A percentile compares a stretch with the other conserved stretches of the same genome.
Evolutionary conservation across 2,888 invertebrate species (phyloP).

Genomic region (Anaspis maculata): DNA sequence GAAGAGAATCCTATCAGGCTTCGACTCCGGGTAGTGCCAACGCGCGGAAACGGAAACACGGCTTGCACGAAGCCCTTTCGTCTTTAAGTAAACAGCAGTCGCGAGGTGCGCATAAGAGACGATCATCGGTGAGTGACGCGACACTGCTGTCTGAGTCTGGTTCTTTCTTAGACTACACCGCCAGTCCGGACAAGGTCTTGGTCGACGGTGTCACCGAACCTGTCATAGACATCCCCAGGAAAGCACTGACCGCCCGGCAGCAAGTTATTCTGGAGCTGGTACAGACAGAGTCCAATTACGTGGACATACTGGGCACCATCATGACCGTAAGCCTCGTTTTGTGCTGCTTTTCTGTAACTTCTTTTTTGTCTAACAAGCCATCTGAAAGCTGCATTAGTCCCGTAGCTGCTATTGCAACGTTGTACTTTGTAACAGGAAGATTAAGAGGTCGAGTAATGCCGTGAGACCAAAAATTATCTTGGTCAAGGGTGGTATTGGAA

Average conservation of each 20-base stretch:
- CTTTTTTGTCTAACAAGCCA: too few relatives aligned
- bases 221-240: slow-evolving; percentile 53
- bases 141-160: slow-evolving; percentile 77
- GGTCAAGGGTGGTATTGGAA: too few relatives aligned
- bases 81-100: slow-evolving; percentile 48
- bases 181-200: slow-evolving; percentile 61
- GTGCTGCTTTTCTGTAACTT: too few relatives aligned
- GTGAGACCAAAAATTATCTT: too few relatives aligned
- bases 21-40: slow-evolving; percentile 45
- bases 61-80: slow-evolving; percentile 52
- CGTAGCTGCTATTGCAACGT: too few relatives aligned
- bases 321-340: slow-evolving; percentile 59
- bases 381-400: too few relatives aligned
- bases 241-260: slow-evolving; percentile 65
- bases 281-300: slow-evolving; percentile 96
- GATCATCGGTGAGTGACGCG: slow-evolving; percentile 80
- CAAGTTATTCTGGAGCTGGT: slow-evolving; percentile 86
- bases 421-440: too few relatives aligned
- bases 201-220: slow-evolving; percentile 42
- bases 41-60: slow-evolving; percentile 76
- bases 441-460: too few relatives aligned
- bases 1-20: slow-evolving; percentile 49
- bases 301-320: slow-evolving; percentile 88
- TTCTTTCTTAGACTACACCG: slow-evolving; percentile 82
- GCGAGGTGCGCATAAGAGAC: slow-evolving; percentile 57